phyloP scores from a whole-genome alignment of 1,140 invertebrate genomes.

The Pseudobourletiella spinata region DNA sequence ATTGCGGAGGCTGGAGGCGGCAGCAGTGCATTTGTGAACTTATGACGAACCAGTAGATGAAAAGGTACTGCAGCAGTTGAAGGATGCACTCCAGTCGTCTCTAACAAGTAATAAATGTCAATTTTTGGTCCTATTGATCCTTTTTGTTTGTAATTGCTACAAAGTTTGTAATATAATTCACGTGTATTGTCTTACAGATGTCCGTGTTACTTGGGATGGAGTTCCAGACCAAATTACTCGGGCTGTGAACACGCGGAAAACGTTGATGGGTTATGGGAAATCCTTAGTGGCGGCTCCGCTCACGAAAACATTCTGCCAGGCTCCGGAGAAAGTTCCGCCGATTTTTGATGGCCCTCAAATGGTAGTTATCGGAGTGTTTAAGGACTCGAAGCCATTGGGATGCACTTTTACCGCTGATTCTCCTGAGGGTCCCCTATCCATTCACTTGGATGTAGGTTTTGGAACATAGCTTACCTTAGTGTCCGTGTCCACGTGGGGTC shows the following conservation, averaged over 20 bases:
- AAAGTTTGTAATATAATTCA: no score
- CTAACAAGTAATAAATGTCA: conserved; percentile 37
- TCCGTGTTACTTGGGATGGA: conserved; percentile 11
- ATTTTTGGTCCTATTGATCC: no score
- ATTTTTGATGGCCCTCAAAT: conserved; percentile 32
- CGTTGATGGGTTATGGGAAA: conserved; percentile 25
- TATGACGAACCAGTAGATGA: conserved; percentile 38
- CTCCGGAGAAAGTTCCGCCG: conserved; percentile 26
- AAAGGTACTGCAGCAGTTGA: conserved; percentile 39
- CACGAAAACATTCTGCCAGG: conserved; percentile 9
- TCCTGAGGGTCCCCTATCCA: conserved; percentile 27
- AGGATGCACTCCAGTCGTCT: conserved; percentile 40
- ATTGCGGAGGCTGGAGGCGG: conserved; percentile 40
- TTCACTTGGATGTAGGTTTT: conserved; percentile 14
- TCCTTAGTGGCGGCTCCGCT: background rate
- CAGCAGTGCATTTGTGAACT: conserved; percentile 39
- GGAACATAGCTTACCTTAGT: no score
- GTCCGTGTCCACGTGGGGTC: no score
- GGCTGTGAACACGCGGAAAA: conserved; percentile 26
- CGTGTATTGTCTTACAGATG: background rate
- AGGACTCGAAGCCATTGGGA: conserved; percentile 11
- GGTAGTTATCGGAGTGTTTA: conserved; percentile 27
- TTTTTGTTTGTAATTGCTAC: no score
- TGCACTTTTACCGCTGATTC: conserved; percentile 24
- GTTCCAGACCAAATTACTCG: conserved; percentile 1